These are phyloP conservation scores for Ochlodes sylvanus DNA, from an alignment of 2,888 invertebrate genomes.

Conservation along the genomic window DNA sequence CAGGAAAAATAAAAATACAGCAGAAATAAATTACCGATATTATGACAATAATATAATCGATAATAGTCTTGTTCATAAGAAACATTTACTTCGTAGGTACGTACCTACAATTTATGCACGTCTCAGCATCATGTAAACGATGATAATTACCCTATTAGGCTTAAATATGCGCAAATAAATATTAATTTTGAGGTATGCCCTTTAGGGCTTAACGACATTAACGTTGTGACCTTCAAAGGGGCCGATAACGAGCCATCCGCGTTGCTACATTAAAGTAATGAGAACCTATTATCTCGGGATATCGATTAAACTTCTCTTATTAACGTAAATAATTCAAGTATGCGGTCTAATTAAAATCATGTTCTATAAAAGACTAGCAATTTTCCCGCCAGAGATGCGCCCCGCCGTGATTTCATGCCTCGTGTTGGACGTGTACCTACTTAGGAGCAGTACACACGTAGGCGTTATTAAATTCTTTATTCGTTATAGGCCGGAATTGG, in stretches of 20 bases:
- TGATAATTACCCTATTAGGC: slow-evolving; percentile 28
- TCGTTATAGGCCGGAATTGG: not conserved
- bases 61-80: not conserved
- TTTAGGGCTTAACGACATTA: slow-evolving; percentile 18
- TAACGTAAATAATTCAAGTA: slow-evolving; percentile 50
- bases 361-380: slow-evolving; percentile 63
- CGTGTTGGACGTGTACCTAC: slow-evolving; percentile 3
- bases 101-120: slow-evolving; percentile 1
- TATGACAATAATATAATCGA: not conserved
- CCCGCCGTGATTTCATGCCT: slow-evolving; percentile 68
- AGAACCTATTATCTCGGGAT: slow-evolving; percentile 1
- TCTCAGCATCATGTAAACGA: slow-evolving; percentile 2
- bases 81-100: not conserved
- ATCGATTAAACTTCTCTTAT: slow-evolving; percentile 38
- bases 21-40: not conserved
- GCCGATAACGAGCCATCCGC: slow-evolving; percentile 23
- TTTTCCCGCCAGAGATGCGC: slow-evolving; percentile 58
- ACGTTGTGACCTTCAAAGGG: slow-evolving; percentile 22
- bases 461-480: not conserved
- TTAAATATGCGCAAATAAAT: slow-evolving; percentile 17
- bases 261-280: slow-evolving; percentile 24
- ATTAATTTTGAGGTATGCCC: slow-evolving; percentile 26
- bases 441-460: slow-evolving; percentile 5
- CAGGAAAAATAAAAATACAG: not conserved
- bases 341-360: slow-evolving; percentile 68